Evolutionary conservation across 2,113 vertebrate genomes (phyloP).

Genomic region (Dolichallabes microphthalmus): DNA sequence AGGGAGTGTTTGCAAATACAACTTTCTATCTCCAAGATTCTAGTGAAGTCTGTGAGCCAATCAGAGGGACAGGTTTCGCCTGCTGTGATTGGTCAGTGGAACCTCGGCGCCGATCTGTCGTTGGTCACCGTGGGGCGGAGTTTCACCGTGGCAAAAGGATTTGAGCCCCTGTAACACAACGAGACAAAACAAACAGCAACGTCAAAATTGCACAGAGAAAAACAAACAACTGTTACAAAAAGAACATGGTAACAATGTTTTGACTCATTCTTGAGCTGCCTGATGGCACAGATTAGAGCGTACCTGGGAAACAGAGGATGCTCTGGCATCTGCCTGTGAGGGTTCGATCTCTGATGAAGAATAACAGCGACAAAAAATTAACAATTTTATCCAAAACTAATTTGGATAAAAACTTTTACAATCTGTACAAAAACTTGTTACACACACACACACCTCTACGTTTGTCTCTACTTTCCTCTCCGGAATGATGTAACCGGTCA

Average conservation of each 20-base stretch:
- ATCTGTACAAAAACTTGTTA: neutral
- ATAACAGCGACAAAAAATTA: neutral
- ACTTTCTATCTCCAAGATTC: neutral
- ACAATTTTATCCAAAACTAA: no score
- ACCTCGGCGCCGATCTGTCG: conserved; percentile 82
- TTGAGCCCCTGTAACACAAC: conserved; percentile 77
- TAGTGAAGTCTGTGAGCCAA: neutral
- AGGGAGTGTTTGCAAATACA: no score
- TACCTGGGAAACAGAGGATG: conserved; percentile 76
- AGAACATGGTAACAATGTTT: neutral
- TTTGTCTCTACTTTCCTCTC: conserved; percentile 36
- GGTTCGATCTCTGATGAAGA: conserved; percentile 56
- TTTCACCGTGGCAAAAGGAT: conserved; percentile 90
- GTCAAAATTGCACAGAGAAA: neutral
- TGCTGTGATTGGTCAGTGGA: conserved; percentile 62
- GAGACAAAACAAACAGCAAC: conserved; percentile 10
- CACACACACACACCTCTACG: conserved; percentile 20
- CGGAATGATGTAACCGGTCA: conserved; percentile 29
- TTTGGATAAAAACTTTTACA: neutral
- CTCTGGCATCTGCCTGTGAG: conserved; percentile 60
- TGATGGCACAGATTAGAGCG: neutral
- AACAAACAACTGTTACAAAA: neutral
- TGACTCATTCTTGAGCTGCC: neutral
- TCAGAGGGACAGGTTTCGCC: neutral
- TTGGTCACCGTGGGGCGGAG: conserved; percentile 85